Conservation (phyloP, 2,113 vertebrate genomes). For the Megalops atlanticus region DNA sequence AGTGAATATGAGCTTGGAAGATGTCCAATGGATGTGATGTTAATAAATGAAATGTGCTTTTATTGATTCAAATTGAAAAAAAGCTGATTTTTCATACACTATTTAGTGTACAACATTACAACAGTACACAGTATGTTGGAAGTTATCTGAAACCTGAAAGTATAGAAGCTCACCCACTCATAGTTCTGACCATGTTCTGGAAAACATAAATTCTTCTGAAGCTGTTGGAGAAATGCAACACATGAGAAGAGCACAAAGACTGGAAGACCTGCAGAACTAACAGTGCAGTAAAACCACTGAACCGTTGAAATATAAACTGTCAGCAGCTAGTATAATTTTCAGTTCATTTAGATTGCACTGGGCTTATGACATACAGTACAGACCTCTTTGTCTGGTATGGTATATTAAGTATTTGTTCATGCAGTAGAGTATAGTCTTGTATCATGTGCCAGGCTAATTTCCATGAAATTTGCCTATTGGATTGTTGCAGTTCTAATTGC, state of each 20-base stretch:
- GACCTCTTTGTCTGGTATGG: neutral
- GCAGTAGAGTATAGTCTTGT: neutral
- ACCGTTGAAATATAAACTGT: neutral
- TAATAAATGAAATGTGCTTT: too few species aligned
- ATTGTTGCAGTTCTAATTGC: neutral
- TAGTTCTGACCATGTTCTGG: too few species aligned
- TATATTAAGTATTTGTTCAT: neutral
- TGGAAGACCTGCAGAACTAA: neutral
- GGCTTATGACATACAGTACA: neutral
- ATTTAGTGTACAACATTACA: too few species aligned
- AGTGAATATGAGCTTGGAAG: too few species aligned
- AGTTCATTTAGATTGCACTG: neutral
- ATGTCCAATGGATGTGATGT: too few species aligned
- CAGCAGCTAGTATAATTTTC: neutral
- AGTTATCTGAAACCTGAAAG: too few species aligned
- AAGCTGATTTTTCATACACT: too few species aligned
- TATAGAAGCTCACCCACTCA: too few species aligned
- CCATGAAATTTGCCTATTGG: neutral
- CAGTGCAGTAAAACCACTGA: neutral
- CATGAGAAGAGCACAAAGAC: neutral
- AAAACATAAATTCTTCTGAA: neutral
- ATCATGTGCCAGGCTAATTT: neutral
- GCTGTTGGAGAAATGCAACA: neutral
- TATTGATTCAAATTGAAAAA: too few species aligned
- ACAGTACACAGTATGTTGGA: too few species aligned